Evolutionary conservation across 1,140 invertebrate genomes (phyloP), one percentile per base, ranked within the genome.

Genomic region (Sycobia sp.): DNA sequence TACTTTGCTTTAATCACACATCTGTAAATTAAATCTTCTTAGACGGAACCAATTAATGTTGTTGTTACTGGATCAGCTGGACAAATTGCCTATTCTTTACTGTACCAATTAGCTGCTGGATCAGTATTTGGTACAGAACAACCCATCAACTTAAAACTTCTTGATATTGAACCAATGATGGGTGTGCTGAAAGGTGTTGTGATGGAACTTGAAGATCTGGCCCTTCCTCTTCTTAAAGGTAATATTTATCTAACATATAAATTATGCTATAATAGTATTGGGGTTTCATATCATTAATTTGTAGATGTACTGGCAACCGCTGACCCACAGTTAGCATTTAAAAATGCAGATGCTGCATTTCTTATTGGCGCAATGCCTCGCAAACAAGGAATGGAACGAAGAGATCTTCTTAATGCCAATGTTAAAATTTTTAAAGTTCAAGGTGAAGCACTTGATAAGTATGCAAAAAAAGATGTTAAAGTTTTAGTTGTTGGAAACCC

Each of bases 401-500:
- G 99, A 81, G 98, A 99, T 78, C 80, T 94, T 23, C 76, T 93
- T 0, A 91, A 94, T 38, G 97, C 97, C 9, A 99, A 99, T 84
- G 96, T 99, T 5, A 96, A 96, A 77, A 99, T 99, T 72, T 99
- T 99, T 81, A 98, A 98, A 83, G 91, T 89, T 36, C 91, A 93
- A 84, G 98, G 97, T 14, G 87, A 95, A 75, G 96, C 97, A 13
- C 77, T 99, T 1, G 92, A 99, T 67, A 89, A 96, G 79, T 88
- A 89, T 79, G 95, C 97, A 1, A 94, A 93, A 68, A 98, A 99
- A 75, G 90, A 91, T 76, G 94, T 98, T 16, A 98, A 98, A 83
- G 92, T 97, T 18, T 82, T 99, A 16, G 97, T 99, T 43, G 97
- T 99, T 73, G 98, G 98, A 36, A 99, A 99, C 82, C 98, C 98